phyloP scores from a whole-genome alignment of 2,797 vertebrate species.

The Stomatorhinus walkeri region DNA sequence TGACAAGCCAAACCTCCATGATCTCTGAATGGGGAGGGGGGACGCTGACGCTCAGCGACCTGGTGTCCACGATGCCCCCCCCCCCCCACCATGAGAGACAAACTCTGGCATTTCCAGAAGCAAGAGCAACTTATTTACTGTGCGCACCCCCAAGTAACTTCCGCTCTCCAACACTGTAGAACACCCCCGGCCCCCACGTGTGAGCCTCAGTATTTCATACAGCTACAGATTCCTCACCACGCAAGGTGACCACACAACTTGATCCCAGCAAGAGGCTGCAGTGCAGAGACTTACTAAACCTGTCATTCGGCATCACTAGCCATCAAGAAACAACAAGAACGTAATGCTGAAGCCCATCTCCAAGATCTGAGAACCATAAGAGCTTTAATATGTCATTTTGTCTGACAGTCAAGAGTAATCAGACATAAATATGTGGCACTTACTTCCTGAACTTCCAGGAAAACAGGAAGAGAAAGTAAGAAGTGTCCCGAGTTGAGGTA shows the following conservation, averaged over 20 bases:
- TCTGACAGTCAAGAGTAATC: background rate
- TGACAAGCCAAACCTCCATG: background rate
- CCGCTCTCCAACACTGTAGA: background rate
- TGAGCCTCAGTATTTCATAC: background rate
- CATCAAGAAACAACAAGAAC: background rate
- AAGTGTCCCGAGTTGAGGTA: background rate
- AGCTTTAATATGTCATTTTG: background rate
- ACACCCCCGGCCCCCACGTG: background rate
- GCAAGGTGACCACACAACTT: background rate
- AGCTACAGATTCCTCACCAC: too few relatives aligned
- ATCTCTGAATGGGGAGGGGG: background rate
- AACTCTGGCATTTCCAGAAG: background rate
- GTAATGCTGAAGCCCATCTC: background rate
- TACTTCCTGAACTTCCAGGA: background rate
- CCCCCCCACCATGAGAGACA: too few relatives aligned
- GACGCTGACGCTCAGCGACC: background rate
- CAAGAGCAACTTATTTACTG: background rate
- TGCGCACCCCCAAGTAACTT: background rate
- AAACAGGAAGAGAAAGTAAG: background rate
- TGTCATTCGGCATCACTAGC: background rate
- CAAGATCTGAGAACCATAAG: background rate
- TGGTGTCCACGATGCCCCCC: background rate
- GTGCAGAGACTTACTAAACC: background rate
- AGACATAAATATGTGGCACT: background rate
- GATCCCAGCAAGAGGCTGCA: background rate